A percentile compares a stretch with the other conserved stretches of the same genome.
These are phyloP conservation scores for Acrossocheilus fasciatus DNA, from an alignment of 2,797 vertebrate genomes.

Conservation along the genomic window DNA sequence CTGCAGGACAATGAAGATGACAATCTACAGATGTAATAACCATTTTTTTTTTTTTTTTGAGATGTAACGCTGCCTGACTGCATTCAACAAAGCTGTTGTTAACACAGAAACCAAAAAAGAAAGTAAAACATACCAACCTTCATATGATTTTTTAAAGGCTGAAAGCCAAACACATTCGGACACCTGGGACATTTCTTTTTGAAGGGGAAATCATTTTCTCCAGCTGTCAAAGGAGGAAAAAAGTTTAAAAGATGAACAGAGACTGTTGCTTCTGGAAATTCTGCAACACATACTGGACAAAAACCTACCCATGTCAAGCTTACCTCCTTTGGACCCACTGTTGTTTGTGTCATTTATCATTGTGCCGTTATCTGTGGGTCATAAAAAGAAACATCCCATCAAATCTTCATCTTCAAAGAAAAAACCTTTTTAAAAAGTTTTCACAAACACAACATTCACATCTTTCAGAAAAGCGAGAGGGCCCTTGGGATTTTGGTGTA, in stretches of 20 bases:
- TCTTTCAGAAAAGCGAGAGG: not conserved
- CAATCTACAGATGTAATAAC: too few relatives aligned
- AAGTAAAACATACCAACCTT: conserved; percentile 78
- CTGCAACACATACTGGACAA: conserved; percentile 44
- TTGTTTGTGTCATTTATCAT: conserved; percentile 76
- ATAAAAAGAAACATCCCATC: conserved; percentile 23
- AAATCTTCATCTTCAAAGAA: not conserved
- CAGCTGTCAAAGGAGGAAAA: conserved; percentile 41
- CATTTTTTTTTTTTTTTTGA: not conserved
- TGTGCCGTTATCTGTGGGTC: conserved; percentile 67
- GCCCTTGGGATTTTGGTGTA: not conserved
- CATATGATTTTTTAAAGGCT: conserved; percentile 87
- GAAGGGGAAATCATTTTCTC: conserved; percentile 85
- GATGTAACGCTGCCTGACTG: not conserved
- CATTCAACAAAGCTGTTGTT: not conserved
- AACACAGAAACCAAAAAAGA: not conserved
- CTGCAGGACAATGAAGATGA: too few relatives aligned
- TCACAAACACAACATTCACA: not conserved
- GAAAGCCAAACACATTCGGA: conserved; percentile 87
- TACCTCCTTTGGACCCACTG: conserved; percentile 76
- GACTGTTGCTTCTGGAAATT: conserved; percentile 13
- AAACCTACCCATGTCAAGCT: conserved; percentile 71
- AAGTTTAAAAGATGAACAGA: not conserved
- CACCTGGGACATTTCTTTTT: conserved; percentile 91
- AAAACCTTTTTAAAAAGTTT: not conserved